Evolutionary conservation across 2,797 vertebrate species (phyloP).

Genomic region (Meriones psammophilus): DNA sequence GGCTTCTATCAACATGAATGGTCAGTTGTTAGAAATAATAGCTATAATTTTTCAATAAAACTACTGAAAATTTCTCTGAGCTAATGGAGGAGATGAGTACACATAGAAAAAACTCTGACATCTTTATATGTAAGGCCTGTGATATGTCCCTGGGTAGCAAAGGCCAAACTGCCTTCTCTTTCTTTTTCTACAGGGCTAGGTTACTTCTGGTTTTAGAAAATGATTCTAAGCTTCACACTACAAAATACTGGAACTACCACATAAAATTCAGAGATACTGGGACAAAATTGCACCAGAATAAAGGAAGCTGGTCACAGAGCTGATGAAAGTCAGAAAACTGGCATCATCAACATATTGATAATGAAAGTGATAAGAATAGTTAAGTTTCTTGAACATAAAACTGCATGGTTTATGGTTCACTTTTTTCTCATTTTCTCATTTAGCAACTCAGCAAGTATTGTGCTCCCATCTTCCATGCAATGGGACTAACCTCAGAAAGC

Average conservation of each 20-base stretch:
- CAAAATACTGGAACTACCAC: background rate
- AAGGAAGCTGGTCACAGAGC: background rate
- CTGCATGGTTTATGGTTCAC: background rate
- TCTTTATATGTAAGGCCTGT: background rate
- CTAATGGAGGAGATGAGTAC: background rate
- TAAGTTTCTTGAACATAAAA: constrained; percentile 34
- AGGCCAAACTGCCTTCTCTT: background rate
- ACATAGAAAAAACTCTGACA: background rate
- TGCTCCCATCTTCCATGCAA: background rate
- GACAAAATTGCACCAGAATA: background rate
- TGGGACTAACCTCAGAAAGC: constrained; percentile 5
- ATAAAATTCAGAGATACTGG: background rate
- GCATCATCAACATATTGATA: background rate
- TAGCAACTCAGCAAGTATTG: background rate
- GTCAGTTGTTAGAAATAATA: background rate
- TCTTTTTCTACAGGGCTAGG: background rate
- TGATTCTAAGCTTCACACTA: background rate
- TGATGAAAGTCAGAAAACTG: constrained; percentile 32
- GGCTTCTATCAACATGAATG: background rate
- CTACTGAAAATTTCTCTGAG: constrained; percentile 10
- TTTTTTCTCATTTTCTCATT: background rate
- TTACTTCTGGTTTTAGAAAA: background rate
- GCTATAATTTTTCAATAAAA: background rate
- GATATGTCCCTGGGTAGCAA: background rate
- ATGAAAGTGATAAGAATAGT: background rate